These are phyloP conservation scores for Formica exsecta DNA, from an alignment of 1,140 invertebrate genomes.

Conservation along the genomic window DNA sequence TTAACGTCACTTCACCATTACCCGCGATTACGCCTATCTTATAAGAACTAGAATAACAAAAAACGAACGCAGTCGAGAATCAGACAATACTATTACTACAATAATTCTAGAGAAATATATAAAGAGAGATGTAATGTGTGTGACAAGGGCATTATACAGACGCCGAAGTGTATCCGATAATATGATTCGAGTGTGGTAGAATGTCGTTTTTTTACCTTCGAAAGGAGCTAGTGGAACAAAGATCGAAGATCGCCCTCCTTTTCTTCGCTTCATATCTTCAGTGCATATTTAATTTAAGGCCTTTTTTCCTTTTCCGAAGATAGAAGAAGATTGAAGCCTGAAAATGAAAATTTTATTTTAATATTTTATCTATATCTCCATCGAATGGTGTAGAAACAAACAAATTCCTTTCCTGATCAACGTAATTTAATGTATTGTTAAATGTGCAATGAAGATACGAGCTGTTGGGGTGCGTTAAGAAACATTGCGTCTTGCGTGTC, in stretches of 20 bases:
- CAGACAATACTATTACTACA: constrained; percentile 73
- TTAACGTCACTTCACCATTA: constrained; percentile 52
- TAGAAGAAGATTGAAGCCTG: too few species aligned
- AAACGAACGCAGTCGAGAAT: constrained; percentile 57
- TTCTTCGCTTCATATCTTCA: neutral
- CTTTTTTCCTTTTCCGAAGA: neutral
- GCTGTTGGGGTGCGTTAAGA: constrained; percentile 5
- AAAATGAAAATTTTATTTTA: neutral
- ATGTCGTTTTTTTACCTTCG: constrained; percentile 36
- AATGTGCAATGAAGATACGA: constrained; percentile 34
- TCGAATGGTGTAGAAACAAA: neutral
- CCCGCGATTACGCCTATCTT: constrained; percentile 24
- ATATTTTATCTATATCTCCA: neutral
- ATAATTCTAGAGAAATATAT: constrained; percentile 27
- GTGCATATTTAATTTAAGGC: neutral
- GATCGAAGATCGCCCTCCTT: neutral
- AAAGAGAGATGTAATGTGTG: constrained; percentile 51
- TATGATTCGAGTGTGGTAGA: constrained; percentile 62
- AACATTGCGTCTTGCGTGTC: constrained; percentile 26
- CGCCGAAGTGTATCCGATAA: constrained; percentile 66
- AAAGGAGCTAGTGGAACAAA: neutral
- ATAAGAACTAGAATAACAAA: constrained; percentile 8
- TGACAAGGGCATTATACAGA: constrained; percentile 66
- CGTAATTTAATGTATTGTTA: neutral
- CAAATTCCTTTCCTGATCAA: neutral